phyloP scores from a whole-genome alignment of 1,140 invertebrate species.

The Papilio helenus region DNA sequence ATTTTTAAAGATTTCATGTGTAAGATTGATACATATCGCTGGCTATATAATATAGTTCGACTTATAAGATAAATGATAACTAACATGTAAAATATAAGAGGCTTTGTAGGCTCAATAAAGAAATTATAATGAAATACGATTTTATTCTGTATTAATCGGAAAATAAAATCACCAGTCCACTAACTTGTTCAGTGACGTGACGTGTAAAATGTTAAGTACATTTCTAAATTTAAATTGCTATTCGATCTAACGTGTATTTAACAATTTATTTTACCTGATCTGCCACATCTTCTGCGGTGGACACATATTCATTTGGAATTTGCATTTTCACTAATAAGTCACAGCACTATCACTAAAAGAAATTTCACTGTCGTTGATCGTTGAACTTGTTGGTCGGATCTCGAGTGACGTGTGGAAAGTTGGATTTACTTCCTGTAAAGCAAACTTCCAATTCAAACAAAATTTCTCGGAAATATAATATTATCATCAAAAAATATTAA shows the following conservation, averaged over 20 bases:
- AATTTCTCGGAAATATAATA: background rate
- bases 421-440: constrained; percentile 74
- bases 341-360: constrained; percentile 7
- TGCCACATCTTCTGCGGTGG: constrained; percentile 96
- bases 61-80: background rate
- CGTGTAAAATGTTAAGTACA: constrained; percentile 69
- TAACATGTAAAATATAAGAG: background rate
- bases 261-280: constrained; percentile 89
- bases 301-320: constrained; percentile 93
- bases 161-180: constrained; percentile 20
- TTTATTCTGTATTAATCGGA: background rate
- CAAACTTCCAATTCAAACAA: constrained; percentile 39
- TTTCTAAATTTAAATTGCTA: constrained; percentile 51
- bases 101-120: background rate
- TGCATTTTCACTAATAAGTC: constrained; percentile 85
- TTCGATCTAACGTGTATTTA: constrained; percentile 35
- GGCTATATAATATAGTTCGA: background rate
- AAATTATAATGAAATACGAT: background rate
- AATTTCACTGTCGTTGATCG: constrained; percentile 11
- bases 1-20: background rate
- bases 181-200: constrained; percentile 80
- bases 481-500: background rate
- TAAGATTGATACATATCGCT: background rate
- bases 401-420: constrained; percentile 80
- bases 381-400: constrained; percentile 41